phyloP scores from a whole-genome alignment of 1,140 invertebrate species.

The Ceratitis capitata region DNA sequence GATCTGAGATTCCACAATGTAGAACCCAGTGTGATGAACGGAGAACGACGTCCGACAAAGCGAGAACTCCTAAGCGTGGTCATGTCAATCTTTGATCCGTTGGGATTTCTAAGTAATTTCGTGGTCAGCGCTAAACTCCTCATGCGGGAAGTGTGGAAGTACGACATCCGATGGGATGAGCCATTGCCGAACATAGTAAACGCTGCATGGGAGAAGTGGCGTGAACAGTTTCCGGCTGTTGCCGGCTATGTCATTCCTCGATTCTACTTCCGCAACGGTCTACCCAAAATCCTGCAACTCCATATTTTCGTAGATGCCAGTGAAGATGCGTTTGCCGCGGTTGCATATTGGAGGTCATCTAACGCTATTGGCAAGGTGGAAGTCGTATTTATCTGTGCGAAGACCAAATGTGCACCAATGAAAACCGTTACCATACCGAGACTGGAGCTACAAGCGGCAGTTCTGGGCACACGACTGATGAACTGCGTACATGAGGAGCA shows the following conservation, averaged over 20 bases:
- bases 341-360: constrained; percentile 46
- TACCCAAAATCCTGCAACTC: neutral
- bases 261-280: neutral
- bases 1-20: neutral
- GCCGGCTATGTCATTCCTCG: neutral
- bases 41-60: neutral
- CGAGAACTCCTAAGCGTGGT: neutral
- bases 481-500: neutral
- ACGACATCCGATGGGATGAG: neutral
- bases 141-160: neutral
- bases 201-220: neutral
- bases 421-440: no score
- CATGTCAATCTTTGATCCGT: neutral
- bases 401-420: no score
- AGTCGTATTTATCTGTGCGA: no score
- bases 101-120: neutral
- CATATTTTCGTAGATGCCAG: no score
- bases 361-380: no score
- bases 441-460: no score
- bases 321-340: constrained; percentile 41
- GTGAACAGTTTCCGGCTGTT: neutral
- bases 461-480: no score
- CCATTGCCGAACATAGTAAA: neutral
- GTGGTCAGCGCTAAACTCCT: neutral
- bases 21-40: neutral